phyloP scores from a whole-genome alignment of 2,888 invertebrate species.

The Ectropis crepuscularia region DNA sequence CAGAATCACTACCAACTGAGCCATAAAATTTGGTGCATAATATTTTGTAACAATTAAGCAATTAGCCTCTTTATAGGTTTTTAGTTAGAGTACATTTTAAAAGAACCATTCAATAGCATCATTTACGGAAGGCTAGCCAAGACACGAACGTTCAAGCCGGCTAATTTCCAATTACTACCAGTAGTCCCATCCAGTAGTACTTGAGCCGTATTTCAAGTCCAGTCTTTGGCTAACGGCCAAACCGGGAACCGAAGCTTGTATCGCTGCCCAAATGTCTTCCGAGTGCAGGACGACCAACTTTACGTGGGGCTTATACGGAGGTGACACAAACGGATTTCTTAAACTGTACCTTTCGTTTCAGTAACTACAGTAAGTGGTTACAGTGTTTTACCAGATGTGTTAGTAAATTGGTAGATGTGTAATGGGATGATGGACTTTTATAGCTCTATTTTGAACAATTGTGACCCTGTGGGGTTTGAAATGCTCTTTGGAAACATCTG shows the following conservation, averaged over 20 bases:
- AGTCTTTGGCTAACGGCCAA: constrained; percentile 24
- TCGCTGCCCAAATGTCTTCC: constrained; percentile 21
- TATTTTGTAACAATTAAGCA: no score
- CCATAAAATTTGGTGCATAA: no score
- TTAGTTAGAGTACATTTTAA: no score
- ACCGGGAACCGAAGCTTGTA: constrained; percentile 4
- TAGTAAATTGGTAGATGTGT: background rate
- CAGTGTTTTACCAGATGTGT: background rate
- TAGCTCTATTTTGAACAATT: constrained; percentile 9
- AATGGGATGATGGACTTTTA: constrained; percentile 10
- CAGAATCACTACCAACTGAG: no score
- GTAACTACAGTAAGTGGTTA: background rate
- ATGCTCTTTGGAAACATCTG: no score
- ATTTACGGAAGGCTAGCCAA: background rate
- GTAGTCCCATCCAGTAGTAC: background rate
- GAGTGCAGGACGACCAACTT: background rate
- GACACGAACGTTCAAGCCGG: constrained; percentile 9
- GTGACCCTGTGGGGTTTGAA: no score
- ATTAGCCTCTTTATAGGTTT: no score
- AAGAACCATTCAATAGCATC: background rate
- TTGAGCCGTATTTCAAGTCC: constrained; percentile 11
- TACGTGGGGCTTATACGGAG: background rate
- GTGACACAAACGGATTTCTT: background rate
- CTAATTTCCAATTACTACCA: constrained; percentile 16
- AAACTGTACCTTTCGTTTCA: background rate